Evolutionary conservation across 2,888 invertebrate genomes (phyloP).

Genomic region (Eupithecia dodoneata): DNA sequence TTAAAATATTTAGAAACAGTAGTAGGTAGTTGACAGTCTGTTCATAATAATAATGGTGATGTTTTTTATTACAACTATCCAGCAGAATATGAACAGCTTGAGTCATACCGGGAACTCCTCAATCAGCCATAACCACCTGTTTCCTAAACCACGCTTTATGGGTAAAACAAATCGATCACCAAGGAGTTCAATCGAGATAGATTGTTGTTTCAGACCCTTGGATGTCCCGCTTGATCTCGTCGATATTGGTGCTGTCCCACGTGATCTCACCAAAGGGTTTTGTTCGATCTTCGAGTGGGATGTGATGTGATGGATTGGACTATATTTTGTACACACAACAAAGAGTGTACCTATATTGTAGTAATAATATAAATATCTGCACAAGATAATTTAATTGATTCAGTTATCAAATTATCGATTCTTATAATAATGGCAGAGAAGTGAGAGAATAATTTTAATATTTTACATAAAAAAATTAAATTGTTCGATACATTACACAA

Average conservation of each 20-base stretch:
- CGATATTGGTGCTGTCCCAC: background rate
- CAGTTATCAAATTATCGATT: background rate
- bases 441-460: too few species aligned
- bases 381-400: background rate
- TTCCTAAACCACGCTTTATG: slow-evolving; percentile 48
- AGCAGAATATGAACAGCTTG: background rate
- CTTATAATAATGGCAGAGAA: too few species aligned
- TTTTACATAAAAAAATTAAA: too few species aligned
- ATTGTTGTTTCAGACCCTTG: background rate
- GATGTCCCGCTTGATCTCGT: background rate
- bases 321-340: too few species aligned
- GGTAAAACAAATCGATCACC: slow-evolving; percentile 50
- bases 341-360: too few species aligned
- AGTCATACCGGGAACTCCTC: slow-evolving; percentile 35
- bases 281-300: background rate
- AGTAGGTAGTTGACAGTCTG: too few species aligned
- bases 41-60: background rate
- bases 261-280: background rate
- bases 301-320: too few species aligned
- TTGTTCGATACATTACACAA: background rate
- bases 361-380: too few species aligned
- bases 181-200: background rate
- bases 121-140: slow-evolving; percentile 49
- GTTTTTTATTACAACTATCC: background rate
- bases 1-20: too few species aligned